Conservation (phyloP, 2,888 invertebrate genomes). For the Hypsopygia costalis region DNA sequence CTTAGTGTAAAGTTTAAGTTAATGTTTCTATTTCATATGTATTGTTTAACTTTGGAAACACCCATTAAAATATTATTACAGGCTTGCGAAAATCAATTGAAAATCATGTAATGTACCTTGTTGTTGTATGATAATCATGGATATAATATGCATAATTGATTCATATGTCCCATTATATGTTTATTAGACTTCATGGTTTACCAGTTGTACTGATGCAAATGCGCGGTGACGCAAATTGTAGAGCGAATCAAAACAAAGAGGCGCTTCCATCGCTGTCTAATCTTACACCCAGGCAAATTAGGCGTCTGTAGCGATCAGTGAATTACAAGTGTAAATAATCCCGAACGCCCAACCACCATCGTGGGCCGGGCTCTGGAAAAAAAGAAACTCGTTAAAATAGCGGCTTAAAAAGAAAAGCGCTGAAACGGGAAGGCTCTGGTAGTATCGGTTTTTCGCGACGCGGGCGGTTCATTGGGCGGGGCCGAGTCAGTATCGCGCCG, state of each 20-base stretch:
- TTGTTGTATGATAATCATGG: background rate
- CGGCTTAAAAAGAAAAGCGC: conserved; percentile 80
- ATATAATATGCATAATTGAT: background rate
- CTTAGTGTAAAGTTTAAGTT: too few relatives aligned
- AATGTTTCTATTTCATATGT: too few relatives aligned
- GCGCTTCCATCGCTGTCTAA: conserved; percentile 1
- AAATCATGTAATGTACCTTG: background rate
- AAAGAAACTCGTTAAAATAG: conserved; percentile 78
- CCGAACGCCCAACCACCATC: conserved; percentile 73
- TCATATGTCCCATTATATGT: background rate
- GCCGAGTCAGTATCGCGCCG: conserved; percentile 82
- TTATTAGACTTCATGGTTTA: background rate
- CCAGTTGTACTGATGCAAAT: conserved; percentile 3
- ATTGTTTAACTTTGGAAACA: too few relatives aligned
- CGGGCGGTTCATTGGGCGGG: conserved; percentile 77
- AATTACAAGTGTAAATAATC: conserved; percentile 81
- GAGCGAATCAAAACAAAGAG: conserved; percentile 21
- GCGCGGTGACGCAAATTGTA: background rate
- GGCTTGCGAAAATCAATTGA: background rate
- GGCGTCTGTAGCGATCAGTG: conserved; percentile 60
- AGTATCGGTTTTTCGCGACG: conserved; percentile 77
- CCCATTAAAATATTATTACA: too few relatives aligned
- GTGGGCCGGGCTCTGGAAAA: conserved; percentile 72
- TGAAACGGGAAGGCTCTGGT: conserved; percentile 78
- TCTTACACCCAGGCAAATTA: conserved; percentile 57